Evolutionary conservation across 2,113 vertebrate genomes (phyloP), one percentile per base, ranked within the genome.

Genomic region (Brachirus orientalis): DNA sequence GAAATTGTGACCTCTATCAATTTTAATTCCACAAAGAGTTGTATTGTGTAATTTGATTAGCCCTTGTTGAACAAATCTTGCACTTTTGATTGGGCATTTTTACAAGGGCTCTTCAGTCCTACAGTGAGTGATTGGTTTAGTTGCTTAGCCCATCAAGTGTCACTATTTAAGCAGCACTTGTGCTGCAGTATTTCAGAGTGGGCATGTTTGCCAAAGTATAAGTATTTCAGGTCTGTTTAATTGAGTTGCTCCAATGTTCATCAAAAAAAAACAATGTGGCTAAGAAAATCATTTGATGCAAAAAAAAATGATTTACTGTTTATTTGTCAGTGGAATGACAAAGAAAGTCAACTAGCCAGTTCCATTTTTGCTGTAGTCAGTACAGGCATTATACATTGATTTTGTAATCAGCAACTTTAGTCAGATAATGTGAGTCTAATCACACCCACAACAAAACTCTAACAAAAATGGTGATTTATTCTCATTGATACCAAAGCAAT

Each of bases 81-180:
- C 46, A 8, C 11, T 35, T 51, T 48, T 37, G 1, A 65, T 43
- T 52, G 19, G 1, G 11, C 51, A 12, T 45, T 50, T 51, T 17
- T 44, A 3, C 40, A 12, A 47, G 47, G 1, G 46, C 53, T 59
- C 60, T 54, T 65, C 47, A 46, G 1, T 41, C 22, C 18, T 45
- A 6, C 11, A 5, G 14, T 2, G 17, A 13, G 20, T 9, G 43
- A 59, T 22, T 59, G 6, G 33, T n/a, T 45, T n/a, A 68, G 13
- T 57, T 14, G 18, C 8, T 41, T 10, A 20, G 17, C 38, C 10
- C 28, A 52, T 14, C 59, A 35, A 35, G 19, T 20, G 20, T n/a
- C 54, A 40, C 38, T 62, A 10, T 63, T 50, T 19, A 28, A 44
- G 35, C 20, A 17, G 22, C 57, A 55, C 6, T 73, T 46, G 33